A percentile compares a stretch with the other conserved stretches of the same genome.
Evolutionary conservation across 2,113 vertebrate species (phyloP).

Genomic region (Lontra canadensis): DNA sequence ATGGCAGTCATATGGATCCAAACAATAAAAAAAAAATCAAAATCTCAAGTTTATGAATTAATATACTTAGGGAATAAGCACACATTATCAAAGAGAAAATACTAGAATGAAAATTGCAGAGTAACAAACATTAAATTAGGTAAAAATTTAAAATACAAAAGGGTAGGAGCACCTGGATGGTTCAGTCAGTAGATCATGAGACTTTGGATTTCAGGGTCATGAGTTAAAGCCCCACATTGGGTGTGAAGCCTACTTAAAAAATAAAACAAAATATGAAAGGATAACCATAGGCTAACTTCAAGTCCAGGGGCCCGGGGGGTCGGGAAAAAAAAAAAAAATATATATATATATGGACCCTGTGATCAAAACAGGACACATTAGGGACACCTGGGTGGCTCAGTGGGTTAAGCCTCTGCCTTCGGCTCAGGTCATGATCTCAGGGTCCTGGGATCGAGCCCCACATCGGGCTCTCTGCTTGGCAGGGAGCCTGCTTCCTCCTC

Average conservation of each 20-base stretch:
- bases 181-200: not conserved
- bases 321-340: not conserved
- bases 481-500: no score
- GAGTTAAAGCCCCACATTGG: not conserved
- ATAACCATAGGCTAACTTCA: not conserved
- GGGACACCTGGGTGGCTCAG: no score
- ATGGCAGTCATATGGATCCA: not conserved
- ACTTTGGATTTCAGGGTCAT: not conserved
- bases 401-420: no score
- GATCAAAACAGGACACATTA: not conserved
- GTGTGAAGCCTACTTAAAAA: not conserved
- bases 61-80: not conserved
- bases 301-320: not conserved
- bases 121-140: not conserved
- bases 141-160: not conserved
- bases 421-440: no score
- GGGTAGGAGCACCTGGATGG: not conserved
- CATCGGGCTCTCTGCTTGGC: no score
- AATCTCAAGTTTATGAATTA: not conserved
- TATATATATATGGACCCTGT: not conserved
- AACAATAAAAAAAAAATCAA: not conserved
- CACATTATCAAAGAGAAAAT: not conserved
- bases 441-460: no score
- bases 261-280: not conserved
- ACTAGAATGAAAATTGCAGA: not conserved